phyloP scores from a whole-genome alignment of 1,140 invertebrate species.

The Formica selysi region DNA sequence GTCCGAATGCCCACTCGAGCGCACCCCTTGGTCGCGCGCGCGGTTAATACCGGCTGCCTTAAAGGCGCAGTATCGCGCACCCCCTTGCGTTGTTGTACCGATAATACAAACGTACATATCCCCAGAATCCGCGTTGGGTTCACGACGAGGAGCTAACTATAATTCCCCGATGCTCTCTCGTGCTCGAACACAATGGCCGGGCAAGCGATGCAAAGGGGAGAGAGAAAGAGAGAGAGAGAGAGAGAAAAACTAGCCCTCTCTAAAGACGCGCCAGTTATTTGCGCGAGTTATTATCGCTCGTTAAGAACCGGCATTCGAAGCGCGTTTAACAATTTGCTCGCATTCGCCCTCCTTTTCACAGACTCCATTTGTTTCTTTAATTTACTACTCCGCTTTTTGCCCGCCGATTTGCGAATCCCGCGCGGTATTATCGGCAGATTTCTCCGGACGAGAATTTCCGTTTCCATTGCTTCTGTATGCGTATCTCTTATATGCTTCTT shows the following conservation, averaged over 20 bases:
- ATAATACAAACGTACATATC: slow-evolving; percentile 50
- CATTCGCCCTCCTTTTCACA: slow-evolving; percentile 27
- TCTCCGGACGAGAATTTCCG: slow-evolving; percentile 32
- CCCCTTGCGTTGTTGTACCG: slow-evolving; percentile 12
- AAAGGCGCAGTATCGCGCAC: slow-evolving; percentile 49
- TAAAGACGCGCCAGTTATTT: slow-evolving; percentile 64
- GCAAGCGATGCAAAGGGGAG: not conserved
- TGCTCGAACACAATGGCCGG: slow-evolving; percentile 36
- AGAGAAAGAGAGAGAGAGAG: not conserved
- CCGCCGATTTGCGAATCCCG: slow-evolving; percentile 40
- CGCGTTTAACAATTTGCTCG: slow-evolving; percentile 62
- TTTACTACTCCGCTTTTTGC: slow-evolving; percentile 45
- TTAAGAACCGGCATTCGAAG: slow-evolving; percentile 69
- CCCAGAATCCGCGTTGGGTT: not conserved
- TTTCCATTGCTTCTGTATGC: not conserved
- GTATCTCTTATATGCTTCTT: not conserved
- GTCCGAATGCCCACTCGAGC: slow-evolving; percentile 73
- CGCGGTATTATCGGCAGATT: slow-evolving; percentile 45
- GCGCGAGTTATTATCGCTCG: slow-evolving; percentile 74
- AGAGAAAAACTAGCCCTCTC: slow-evolving; percentile 55
- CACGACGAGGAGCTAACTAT: slow-evolving; percentile 31
- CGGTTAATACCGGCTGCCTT: slow-evolving; percentile 65
- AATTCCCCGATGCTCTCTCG: slow-evolving; percentile 49
- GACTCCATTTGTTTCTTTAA: slow-evolving; percentile 61
- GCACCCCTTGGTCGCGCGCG: slow-evolving; percentile 65